Conservation (phyloP, 2,888 invertebrate genomes). For the Nomada ruficornis region DNA sequence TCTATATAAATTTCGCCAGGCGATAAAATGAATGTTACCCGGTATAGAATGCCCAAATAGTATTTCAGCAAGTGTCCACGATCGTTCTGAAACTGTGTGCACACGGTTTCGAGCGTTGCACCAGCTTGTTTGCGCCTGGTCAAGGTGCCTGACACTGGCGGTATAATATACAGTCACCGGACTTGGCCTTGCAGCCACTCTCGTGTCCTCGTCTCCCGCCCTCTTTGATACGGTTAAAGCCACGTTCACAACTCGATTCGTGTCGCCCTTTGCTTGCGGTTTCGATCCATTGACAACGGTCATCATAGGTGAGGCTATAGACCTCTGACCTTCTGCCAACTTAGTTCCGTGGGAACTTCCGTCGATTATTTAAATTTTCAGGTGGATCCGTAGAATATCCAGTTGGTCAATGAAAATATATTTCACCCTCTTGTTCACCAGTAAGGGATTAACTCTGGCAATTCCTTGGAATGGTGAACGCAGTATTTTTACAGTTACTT, state of each 20-base stretch:
- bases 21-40: background rate
- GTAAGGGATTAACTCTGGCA: no score
- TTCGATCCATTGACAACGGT: background rate
- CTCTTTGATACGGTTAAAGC: slow-evolving; percentile 58
- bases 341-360: background rate
- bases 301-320: background rate
- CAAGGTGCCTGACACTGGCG: slow-evolving; percentile 76
- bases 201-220: slow-evolving; percentile 62
- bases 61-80: background rate
- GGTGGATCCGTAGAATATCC: background rate
- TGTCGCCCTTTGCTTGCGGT: background rate
- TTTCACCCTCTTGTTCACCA: no score
- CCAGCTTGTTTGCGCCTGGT: slow-evolving; percentile 75
- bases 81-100: slow-evolving; percentile 5
- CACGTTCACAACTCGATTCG: slow-evolving; percentile 47
- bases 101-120: slow-evolving; percentile 73
- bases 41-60: background rate
- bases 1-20: background rate
- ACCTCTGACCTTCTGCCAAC: background rate
- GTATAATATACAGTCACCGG: slow-evolving; percentile 53
- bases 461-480: no score
- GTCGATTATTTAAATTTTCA: background rate
- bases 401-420: no score
- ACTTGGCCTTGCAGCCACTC: slow-evolving; percentile 68
- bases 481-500: no score